Evolutionary conservation across 2,113 vertebrate genomes (phyloP).

Genomic region (Eclectus roratus): DNA sequence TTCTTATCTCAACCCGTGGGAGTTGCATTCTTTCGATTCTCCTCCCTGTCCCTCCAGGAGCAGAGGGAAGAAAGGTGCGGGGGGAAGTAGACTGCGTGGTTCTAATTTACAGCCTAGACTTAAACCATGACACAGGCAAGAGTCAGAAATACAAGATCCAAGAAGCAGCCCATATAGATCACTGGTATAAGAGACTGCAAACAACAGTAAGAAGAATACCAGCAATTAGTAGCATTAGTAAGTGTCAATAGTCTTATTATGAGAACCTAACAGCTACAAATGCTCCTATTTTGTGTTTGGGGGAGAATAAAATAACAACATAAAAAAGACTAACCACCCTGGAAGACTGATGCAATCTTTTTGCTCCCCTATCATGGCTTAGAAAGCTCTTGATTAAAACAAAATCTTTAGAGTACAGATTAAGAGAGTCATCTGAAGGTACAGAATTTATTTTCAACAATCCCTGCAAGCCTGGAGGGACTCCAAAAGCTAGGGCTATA

Average conservation of each 20-base stretch:
- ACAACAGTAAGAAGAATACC: neutral
- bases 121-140: too few relatives aligned
- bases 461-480: neutral
- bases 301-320: neutral
- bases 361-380: neutral
- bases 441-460: slow-evolving; percentile 27
- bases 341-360: neutral
- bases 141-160: neutral
- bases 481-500: neutral
- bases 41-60: too few relatives aligned
- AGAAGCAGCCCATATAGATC: neutral
- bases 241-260: neutral
- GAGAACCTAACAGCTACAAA: neutral
- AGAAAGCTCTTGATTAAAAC: neutral
- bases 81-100: too few relatives aligned
- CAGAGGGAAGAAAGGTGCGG: too few relatives aligned
- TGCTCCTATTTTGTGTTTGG: neutral
- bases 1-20: too few relatives aligned
- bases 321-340: neutral
- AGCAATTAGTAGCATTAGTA: neutral
- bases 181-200: neutral
- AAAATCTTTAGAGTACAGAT: slow-evolving; percentile 28
- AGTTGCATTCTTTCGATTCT: too few relatives aligned
- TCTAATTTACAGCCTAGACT: too few relatives aligned
- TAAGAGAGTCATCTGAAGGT: slow-evolving; percentile 17